phyloP scores from a whole-genome alignment of 2,113 vertebrate species.

The Neoarius graeffei region DNA sequence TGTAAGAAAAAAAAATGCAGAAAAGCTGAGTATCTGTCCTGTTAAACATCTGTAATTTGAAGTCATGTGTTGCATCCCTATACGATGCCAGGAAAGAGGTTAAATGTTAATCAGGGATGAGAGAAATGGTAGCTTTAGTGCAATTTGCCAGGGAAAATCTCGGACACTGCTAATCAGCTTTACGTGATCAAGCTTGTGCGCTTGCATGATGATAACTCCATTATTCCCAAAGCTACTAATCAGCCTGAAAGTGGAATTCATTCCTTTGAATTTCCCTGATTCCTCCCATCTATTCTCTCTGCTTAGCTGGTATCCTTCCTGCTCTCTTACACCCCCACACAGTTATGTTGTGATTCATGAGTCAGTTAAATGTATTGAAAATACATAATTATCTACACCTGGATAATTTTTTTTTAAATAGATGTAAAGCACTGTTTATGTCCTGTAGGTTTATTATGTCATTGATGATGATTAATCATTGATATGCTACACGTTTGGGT shows the following conservation, averaged over 20 bases:
- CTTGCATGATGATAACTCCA: conserved; percentile 78
- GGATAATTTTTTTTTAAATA: not conserved
- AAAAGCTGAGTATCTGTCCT: conserved; percentile 42
- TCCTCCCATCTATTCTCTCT: conserved; percentile 48
- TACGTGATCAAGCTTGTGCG: conserved; percentile 68
- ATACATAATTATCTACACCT: not conserved
- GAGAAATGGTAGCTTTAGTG: conserved; percentile 64
- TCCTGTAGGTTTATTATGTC: not conserved
- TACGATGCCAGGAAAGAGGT: conserved; percentile 60
- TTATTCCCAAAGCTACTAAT: conserved; percentile 74
- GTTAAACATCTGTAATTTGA: conserved; percentile 62
- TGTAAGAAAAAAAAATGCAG: not conserved
- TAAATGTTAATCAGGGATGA: conserved; percentile 76
- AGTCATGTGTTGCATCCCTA: conserved; percentile 35
- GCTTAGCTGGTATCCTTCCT: conserved; percentile 30
- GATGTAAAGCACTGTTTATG: not conserved
- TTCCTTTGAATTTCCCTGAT: conserved; percentile 64
- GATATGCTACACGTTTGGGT: not conserved
- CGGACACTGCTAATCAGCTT: conserved; percentile 72
- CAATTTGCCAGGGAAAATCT: conserved; percentile 69
- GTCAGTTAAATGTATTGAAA: not conserved
- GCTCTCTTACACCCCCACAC: not conserved
- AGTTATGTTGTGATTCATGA: not conserved
- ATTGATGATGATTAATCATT: not conserved
- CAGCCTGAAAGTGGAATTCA: conserved; percentile 67